Evolutionary conservation across 2,797 vertebrate genomes (phyloP).

Genomic region (Intellagama lesueurii): DNA sequence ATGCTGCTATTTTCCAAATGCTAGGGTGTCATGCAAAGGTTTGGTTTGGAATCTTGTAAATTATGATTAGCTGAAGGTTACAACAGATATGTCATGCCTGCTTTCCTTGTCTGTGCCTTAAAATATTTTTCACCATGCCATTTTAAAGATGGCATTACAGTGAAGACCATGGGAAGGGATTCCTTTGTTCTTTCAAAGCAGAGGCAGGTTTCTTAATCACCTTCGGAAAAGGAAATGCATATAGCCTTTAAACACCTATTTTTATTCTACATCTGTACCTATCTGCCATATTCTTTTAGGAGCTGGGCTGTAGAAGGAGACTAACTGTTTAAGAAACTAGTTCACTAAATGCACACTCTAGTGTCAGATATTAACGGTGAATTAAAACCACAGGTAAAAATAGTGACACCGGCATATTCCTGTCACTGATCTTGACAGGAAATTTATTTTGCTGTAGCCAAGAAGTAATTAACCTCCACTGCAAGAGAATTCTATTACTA

Average conservation of each 20-base stretch:
- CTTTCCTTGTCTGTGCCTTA: conserved; percentile 13
- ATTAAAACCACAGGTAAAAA: conserved; percentile 87
- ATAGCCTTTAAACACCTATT: conserved; percentile 34
- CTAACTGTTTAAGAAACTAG: conserved; percentile 66
- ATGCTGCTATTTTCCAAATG: not conserved
- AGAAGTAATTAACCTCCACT: conserved; percentile 95
- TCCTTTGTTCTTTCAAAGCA: conserved; percentile 51
- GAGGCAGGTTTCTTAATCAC: conserved; percentile 61
- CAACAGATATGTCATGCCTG: not conserved
- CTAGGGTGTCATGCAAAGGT: not conserved
- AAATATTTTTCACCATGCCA: conserved; percentile 1
- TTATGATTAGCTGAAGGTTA: conserved; percentile 4
- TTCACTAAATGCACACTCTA: conserved; percentile 65
- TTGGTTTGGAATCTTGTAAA: not conserved
- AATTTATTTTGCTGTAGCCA: conserved; percentile 84
- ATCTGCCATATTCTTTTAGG: conserved; percentile 48
- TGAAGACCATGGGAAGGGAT: not conserved
- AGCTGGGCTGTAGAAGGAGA: conserved; percentile 18
- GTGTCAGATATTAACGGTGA: conserved; percentile 82
- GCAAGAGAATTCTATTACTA: conserved; percentile 94
- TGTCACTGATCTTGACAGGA: conserved; percentile 82
- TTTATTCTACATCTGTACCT: conserved; percentile 45
- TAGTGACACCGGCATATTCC: conserved; percentile 77
- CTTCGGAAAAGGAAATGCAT: conserved; percentile 22
- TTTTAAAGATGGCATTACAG: conserved; percentile 40